Evolutionary conservation across 2,113 vertebrate genomes (phyloP).

Genomic region (Sinocyclocheilus grahami): DNA sequence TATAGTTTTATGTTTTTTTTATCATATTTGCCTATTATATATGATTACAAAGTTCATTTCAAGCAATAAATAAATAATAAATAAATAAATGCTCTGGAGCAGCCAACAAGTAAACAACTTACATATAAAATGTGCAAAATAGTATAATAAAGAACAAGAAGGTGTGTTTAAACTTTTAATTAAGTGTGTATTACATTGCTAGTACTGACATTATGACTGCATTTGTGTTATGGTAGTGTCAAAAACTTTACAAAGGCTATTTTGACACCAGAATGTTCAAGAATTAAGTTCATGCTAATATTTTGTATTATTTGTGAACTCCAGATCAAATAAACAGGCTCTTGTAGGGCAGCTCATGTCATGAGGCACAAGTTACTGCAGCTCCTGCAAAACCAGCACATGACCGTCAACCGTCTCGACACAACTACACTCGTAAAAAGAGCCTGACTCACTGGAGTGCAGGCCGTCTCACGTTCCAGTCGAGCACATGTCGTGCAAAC

Average conservation of each 20-base stretch:
- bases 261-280: background rate
- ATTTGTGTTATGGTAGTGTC: background rate
- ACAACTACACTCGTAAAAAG: background rate
- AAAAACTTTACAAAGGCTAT: background rate
- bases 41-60: background rate
- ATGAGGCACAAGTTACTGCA: background rate
- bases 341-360: background rate
- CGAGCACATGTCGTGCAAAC: constrained; percentile 68
- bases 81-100: too few species aligned
- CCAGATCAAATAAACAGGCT: background rate
- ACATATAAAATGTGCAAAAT: background rate
- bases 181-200: background rate
- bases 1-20: too few species aligned
- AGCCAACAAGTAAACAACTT: background rate
- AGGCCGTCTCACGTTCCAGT: constrained; percentile 41
- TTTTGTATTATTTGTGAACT: background rate
- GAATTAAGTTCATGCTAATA: background rate
- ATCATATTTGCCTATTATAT: background rate
- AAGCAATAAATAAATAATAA: too few species aligned
- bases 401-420: constrained; percentile 7
- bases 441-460: background rate
- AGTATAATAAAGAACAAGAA: background rate
- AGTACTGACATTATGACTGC: background rate
- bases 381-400: constrained; percentile 44
- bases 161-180: background rate